Base-by-base conservation (phyloP, 2,113 vertebrate genomes). In the Tragelaphus imberbis region DNA sequence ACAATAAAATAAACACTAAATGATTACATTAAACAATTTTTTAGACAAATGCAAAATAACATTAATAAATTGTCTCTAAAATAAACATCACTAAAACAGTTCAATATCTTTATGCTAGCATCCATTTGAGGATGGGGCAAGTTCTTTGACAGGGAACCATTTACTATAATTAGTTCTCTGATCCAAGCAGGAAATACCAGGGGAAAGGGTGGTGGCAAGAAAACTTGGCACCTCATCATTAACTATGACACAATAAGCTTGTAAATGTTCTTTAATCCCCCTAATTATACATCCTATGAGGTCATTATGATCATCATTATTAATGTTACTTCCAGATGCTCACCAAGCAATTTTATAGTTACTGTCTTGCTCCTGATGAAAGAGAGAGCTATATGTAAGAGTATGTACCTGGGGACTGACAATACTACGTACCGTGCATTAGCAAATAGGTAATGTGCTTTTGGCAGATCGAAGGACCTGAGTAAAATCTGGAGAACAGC, bases 1-100 rank as follows among this genome's bases (percentile, higher is more conserved):
- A 99, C 98, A 99, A 99, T 98, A 98, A 99, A 98, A 99, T 98
- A 99, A 99, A 98, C 98, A 99, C 99, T 99, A 99, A 98, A 99
- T 99, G 98, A 99, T 99, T 98, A 98, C 98, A 98, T 98, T 96
- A 98, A 98, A 99, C 87, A 98, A 85, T 97, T 59, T 92, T 95
- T 96, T 77, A 98, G 84, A 98, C 91, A 98, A 86, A 93, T 98
- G 94, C 97, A 99, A 98, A 97, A 97, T 88, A 97, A 97, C 71
- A 91, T 93, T 33, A 5, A 94, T 91, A 96, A 97, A 44, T 84
- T 17, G 88, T 97, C 55, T 98, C 92, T 97, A 84, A 36, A 98
- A 79, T n/a, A 97, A 97, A 80, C 55, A 98, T 97, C 96, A 93
- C 33, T 61, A 88, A 15, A 97, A 90, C 94, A 98, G 21, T 98